Evolutionary conservation across 2,888 invertebrate genomes (phyloP), one percentile per base, ranked within the genome.

Genomic region (Acleris cristana): DNA sequence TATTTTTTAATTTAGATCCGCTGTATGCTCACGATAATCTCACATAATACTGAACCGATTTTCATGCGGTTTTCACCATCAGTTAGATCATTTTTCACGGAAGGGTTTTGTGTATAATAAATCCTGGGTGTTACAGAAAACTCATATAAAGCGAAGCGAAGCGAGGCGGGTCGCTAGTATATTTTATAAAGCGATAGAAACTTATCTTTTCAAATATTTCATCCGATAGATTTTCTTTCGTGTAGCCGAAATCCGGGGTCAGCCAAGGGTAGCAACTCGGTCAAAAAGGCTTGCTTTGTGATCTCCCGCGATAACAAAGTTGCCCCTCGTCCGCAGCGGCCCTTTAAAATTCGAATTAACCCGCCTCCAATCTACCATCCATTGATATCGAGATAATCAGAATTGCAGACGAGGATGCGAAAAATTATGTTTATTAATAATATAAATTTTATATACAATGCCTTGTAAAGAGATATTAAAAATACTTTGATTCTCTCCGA

Each of bases 241-340:
- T 23, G 19, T 62, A 18, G 44, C 53, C 52, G 26, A 49, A 59
- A 59, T 59, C 58, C 21, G 19, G 84, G 86, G 84, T 87, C 76
- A 79, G 75, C 85, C 83, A 80, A 82, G 69, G 49, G 70, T 62
- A n/a, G 26, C 14, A 84, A 84, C 82, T 79, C 79, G 79, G 81
- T 84, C 85, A 85, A 87, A 87, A 85, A 81, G 80, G 80, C 80
- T 80, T 80, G 83, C 83, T 82, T 84, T 82, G 83, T 84, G 86
- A 85, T 83, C 75, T 73, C 75, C 72, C 30, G 54, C 70, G 82
- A 88, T 86, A 88, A 82, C 81, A 74, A 78, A 84, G 87, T 87
- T 84, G 81, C 79, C 79, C 79, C 74, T 78, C 83, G 85, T 86
- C 71, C 72, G 70, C 73, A 75, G 77, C 71, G 73, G 52, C 54